Percentiles rank a stretch among this genome's conserved stretches.
phyloP scores from a whole-genome alignment of 2,888 invertebrate genomes.

The Drosophila monieri region DNA sequence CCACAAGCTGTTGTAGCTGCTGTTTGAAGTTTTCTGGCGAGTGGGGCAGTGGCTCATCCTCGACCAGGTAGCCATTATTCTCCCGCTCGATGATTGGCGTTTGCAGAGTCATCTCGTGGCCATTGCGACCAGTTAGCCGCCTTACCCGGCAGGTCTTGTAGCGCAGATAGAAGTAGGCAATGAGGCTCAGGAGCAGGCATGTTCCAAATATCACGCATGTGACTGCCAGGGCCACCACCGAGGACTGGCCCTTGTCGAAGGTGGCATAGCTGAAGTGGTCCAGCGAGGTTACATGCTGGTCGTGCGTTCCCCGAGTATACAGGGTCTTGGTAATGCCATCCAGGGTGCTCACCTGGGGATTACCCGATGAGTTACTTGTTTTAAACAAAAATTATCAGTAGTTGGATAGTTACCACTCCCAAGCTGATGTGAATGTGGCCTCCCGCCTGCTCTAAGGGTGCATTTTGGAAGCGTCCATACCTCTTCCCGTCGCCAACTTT shows the following conservation, averaged over 20 bases:
- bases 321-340: conserved; percentile 87
- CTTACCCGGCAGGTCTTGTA: conserved; percentile 82
- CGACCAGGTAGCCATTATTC: conserved; percentile 91
- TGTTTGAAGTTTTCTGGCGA: conserved; percentile 87
- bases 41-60: conserved; percentile 91
- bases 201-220: conserved; percentile 89
- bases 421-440: conserved; percentile 88
- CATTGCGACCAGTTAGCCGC: conserved; percentile 83
- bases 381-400: conserved; percentile 35
- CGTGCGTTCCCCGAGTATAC: conserved; percentile 86
- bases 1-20: conserved; percentile 88
- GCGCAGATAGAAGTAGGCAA: conserved; percentile 85
- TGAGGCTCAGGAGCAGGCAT: conserved; percentile 87
- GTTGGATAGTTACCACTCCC: conserved; percentile 87
- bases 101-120: conserved; percentile 89
- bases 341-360: conserved; percentile 83
- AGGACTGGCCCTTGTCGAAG: conserved; percentile 78
- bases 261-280: conserved; percentile 79
- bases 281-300: conserved; percentile 81
- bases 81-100: conserved; percentile 91
- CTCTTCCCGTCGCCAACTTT: conserved; percentile 90
- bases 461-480: conserved; percentile 91
- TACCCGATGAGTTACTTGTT: neutral
- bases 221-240: conserved; percentile 85
- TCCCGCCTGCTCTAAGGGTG: conserved; percentile 86